Conservation (phyloP, 92 coral and sea anemone genomes). For the Palythoa heliodiscus region DNA sequence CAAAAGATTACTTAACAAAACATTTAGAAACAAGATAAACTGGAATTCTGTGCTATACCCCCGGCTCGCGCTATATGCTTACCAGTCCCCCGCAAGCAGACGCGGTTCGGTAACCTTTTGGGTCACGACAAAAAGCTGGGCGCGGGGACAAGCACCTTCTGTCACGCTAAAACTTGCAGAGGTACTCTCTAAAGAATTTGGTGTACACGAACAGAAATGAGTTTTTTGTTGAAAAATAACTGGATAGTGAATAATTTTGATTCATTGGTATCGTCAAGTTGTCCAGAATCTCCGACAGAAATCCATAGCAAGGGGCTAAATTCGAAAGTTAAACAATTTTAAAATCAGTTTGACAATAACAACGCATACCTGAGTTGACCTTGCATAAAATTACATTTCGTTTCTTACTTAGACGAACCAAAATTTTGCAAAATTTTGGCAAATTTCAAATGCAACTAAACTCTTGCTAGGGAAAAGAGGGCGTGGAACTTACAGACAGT, state of each 20-base stretch:
- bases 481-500: conserved; percentile 37
- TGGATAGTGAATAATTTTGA: background rate
- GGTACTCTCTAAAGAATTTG: background rate
- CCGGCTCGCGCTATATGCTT: background rate
- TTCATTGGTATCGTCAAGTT: background rate
- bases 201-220: background rate
- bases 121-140: conserved; percentile 15
- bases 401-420: background rate
- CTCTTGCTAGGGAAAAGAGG: background rate
- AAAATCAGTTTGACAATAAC: background rate
- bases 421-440: background rate
- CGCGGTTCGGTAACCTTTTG: background rate
- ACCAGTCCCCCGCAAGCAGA: conserved; percentile 39
- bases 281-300: background rate
- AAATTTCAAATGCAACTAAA: background rate
- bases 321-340: background rate
- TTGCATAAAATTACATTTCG: conserved; percentile 24
- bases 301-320: background rate
- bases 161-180: conserved; percentile 3
- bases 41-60: too few relatives aligned
- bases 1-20: background rate
- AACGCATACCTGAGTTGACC: conserved; percentile 12
- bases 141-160: background rate
- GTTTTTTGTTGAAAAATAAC: background rate
- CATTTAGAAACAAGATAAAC: background rate